These are phyloP conservation scores for Sturnira hondurensis DNA, from an alignment of 2,113 vertebrate genomes.

Conservation along the genomic window DNA sequence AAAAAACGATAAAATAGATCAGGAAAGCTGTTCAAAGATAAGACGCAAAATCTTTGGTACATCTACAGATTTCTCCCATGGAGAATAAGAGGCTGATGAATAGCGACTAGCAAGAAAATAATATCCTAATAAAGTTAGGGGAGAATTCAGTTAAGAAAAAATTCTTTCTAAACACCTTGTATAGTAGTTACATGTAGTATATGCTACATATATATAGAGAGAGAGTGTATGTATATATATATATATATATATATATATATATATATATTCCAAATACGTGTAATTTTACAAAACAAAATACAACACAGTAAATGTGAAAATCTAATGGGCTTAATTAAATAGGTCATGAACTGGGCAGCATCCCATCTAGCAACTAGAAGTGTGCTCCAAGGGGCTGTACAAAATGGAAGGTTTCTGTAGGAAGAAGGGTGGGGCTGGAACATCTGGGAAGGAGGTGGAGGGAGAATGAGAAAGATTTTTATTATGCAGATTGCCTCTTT, in stretches of 20 bases:
- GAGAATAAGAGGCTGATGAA: not conserved
- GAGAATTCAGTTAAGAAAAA: not conserved
- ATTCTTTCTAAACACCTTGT: not conserved
- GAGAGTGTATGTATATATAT: no score
- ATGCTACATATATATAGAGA: not conserved
- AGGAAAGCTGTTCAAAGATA: not conserved
- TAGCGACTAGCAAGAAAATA: not conserved
- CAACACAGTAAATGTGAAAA: not conserved
- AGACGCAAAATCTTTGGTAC: not conserved
- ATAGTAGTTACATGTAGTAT: not conserved
- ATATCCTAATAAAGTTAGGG: not conserved
- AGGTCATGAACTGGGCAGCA: not conserved
- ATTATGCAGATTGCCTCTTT: not conserved
- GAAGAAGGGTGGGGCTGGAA: not conserved
- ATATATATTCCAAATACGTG: not conserved
- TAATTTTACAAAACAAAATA: not conserved
- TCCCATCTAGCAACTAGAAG: not conserved
- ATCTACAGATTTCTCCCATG: not conserved
- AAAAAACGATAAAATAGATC: not conserved
- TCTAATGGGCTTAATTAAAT: not conserved
- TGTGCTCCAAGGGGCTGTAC: not conserved
- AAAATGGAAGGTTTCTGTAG: not conserved
- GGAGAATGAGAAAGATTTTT: not conserved
- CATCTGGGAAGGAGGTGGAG: not conserved
- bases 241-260: not conserved